Base-by-base conservation (phyloP, 2,113 vertebrate genomes). In the Procavia capensis region DNA sequence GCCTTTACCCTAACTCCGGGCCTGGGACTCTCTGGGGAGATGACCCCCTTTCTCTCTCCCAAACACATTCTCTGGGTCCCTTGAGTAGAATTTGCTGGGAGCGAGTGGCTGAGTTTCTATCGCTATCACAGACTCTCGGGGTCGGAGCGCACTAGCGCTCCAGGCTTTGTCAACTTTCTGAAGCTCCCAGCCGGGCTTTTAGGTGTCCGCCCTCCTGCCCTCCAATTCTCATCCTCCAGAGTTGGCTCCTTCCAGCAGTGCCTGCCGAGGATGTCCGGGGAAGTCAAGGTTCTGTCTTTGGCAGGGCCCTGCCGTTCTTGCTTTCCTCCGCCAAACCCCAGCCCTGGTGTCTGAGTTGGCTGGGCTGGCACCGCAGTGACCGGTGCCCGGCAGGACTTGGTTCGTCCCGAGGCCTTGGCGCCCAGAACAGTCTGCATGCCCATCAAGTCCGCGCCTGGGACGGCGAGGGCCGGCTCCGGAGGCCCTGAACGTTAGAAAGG, bases 141-240 rank as follows among this genome's bases (percentile, higher is more conserved):
- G 31, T 43, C n/a, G 0, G 24, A 82, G 74, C 3, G 43, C 41
- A 9, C 66, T 47, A 1, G 6, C 5, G 5, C 25, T 2, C 29
- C 3, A 0, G 57, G 45, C 68, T 85, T 29, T 41, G 36, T 19
- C 76, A 93, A 93, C 76, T 94, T 92, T 92, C 85, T 89, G 79
- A 94, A 96, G 82, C 34, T 79, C 75, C 64, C 13, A 6, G 6
- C 9, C 24, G 0, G 31, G 27, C 45, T 72, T n/a, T 57, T 61
- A 3, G 1, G 3, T 10, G 36, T 39, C 10, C 19, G 31, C 34
- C 16, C 6, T 1, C 9, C 0, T 9, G 6, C 1, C 9, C 0
- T 9, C 78, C n/a, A n/a, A 34, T 11, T 59, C 24, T n/a, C n/a
- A 3, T 34, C 2, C 74, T 81, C 41, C 0, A 11, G 3, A 39